phyloP scores from a whole-genome alignment of 2,888 invertebrate genomes.

The Aplocera efformata region DNA sequence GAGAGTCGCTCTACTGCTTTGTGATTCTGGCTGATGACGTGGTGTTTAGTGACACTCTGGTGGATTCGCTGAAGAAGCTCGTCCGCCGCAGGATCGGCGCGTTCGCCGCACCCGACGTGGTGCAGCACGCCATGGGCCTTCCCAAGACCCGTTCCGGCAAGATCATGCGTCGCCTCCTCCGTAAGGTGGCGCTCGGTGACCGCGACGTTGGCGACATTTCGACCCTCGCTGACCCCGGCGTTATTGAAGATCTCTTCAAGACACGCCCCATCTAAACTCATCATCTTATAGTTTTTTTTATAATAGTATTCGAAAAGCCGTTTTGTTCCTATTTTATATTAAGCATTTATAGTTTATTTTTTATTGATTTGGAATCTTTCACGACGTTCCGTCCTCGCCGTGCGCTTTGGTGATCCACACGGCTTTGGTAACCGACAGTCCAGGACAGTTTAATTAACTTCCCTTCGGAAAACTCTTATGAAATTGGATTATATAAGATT shows the following conservation, averaged over 20 bases:
- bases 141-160: slow-evolving; percentile 99
- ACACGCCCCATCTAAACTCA: slow-evolving; percentile 76
- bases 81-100: slow-evolving; percentile 96
- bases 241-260: slow-evolving; percentile 89
- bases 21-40: slow-evolving; percentile 92
- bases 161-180: slow-evolving; percentile 96
- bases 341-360: slow-evolving; percentile 11
- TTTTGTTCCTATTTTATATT: slow-evolving; percentile 8
- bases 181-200: slow-evolving; percentile 96
- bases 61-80: slow-evolving; percentile 85
- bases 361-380: slow-evolving; percentile 2
- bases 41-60: slow-evolving; percentile 84
- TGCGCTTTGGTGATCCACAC: slow-evolving; percentile 1
- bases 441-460: neutral
- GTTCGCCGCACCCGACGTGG: slow-evolving; percentile 96
- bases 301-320: neutral
- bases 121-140: slow-evolving; percentile 95
- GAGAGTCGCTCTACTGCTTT: slow-evolving; percentile 98
- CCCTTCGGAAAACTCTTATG: no score
- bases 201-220: slow-evolving; percentile 94
- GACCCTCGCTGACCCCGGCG: slow-evolving; percentile 95
- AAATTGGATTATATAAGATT: no score
- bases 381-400: slow-evolving; percentile 16
- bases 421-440: slow-evolving; percentile 1
- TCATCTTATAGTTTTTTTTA: neutral